A percentile compares a stretch with the other conserved stretches of the same genome.
Conservation (phyloP, 1,140 invertebrate species). For the Hypothenemus hampei region DNA sequence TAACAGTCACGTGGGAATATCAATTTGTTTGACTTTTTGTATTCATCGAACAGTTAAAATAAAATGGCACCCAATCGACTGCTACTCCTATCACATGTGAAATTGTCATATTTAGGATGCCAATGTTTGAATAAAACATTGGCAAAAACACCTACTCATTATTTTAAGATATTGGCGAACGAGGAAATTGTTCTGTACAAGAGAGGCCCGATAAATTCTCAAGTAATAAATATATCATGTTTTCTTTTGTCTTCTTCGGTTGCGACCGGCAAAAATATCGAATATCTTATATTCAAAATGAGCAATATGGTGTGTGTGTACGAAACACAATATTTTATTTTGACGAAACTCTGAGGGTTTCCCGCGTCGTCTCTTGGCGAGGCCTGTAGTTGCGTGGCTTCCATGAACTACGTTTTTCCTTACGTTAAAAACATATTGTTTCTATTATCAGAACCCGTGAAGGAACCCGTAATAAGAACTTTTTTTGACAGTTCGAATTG, state of each 20-base stretch:
- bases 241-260: conserved; percentile 5
- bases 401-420: background rate
- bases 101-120: no score
- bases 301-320: background rate
- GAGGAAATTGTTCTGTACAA: no score
- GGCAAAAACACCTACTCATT: no score
- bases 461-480: background rate
- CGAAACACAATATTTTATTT: conserved; percentile 5
- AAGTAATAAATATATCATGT: conserved; percentile 6
- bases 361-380: no score
- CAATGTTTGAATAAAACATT: no score
- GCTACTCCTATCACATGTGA: no score
- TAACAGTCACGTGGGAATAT: no score
- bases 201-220: no score
- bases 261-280: background rate
- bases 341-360: conserved; percentile 2
- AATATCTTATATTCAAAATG: conserved; percentile 3
- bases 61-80: no score
- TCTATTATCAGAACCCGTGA: background rate
- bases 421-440: background rate
- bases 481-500: background rate
- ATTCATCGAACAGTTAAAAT: no score
- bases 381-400: background rate
- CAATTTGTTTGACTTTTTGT: no score
- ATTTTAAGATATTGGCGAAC: no score